Evolutionary conservation across 2,797 vertebrate genomes (phyloP), one percentile per base, ranked within the genome.

Genomic region (Enteromius fasciolatus): DNA sequence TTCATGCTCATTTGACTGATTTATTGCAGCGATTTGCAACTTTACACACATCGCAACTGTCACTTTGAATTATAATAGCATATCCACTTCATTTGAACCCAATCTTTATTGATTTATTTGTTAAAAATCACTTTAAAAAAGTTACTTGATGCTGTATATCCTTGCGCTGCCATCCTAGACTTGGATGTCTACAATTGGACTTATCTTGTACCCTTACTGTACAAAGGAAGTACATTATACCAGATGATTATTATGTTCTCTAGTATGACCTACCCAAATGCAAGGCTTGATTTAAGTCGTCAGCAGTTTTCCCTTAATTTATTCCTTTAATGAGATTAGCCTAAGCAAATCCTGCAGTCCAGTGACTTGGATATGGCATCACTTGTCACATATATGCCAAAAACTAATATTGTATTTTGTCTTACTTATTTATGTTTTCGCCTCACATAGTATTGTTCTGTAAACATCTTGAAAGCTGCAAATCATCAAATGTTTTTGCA

Each of bases 231-330:
- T 66, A 46, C 7, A 85, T 28, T 73, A 44, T 39, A 85, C n/a
- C 61, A 83, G 86, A 83, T 84, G 82, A 84, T 82, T 77, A 84
- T 90, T 92, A 91, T 93, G 91, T 91, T 90, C 91, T 94, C 92
- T 92, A 92, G 92, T 92, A 93, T 94, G 94, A 94, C 94, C 93
- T 94, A 91, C 90, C 92, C 90, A 86, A 80, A 83, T 76, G 66
- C 63, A 61, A 87, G 88, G 90, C 91, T 92, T 88, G 87, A 91
- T 91, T 76, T 91, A 93, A 94, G 87, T 93, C 90, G 92, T 95
- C 94, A 95, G 94, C 94, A 95, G 92, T 94, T 95, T 94, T 93
- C 92, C 76, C 89, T 93, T 93, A 94, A 95, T 94, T 94, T 93
- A 93, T 93, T 93, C 91, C 91, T 92, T 87, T 94, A 95, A 94